phyloP scores from a whole-genome alignment of 37 sponge, comb jelly and placozoan genomes.

The Geodia barretti region DNA sequence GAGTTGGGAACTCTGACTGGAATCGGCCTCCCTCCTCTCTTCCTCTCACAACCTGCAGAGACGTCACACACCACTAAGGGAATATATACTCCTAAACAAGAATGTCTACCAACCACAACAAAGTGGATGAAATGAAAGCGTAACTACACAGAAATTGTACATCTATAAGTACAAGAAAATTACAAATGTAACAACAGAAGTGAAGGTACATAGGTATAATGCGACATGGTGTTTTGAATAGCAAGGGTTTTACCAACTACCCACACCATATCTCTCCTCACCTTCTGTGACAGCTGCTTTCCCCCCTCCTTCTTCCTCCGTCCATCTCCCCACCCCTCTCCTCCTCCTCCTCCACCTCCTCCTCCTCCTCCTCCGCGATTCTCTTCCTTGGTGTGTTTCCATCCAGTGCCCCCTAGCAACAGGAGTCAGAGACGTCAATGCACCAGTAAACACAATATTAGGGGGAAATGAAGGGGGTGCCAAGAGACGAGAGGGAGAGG shows the following conservation, averaged over 20 bases:
- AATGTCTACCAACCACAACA: too few species aligned
- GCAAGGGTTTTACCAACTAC: constrained; percentile 6
- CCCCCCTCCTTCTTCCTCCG: constrained; percentile 31
- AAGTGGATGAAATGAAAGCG: too few species aligned
- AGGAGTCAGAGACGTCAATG: neutral
- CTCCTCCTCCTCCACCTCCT: constrained; percentile 21
- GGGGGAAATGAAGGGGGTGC: too few species aligned
- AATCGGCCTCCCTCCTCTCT: constrained; percentile 7
- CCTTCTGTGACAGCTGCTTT: neutral
- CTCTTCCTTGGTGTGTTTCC: constrained; percentile 56
- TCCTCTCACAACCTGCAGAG: neutral
- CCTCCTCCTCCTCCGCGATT: constrained; percentile 23
- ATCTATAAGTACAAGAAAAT: too few species aligned
- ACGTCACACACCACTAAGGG: neutral
- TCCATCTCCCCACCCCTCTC: too few species aligned
- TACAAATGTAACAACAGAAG: too few species aligned
- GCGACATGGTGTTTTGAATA: too few species aligned
- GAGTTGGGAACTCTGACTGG: constrained; percentile 64
- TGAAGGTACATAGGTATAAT: too few species aligned
- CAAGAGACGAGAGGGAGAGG: too few species aligned
- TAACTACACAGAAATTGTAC: too few species aligned
- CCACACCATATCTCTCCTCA: neutral
- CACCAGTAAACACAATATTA: neutral
- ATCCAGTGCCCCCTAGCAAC: constrained; percentile 69
- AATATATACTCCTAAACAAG: too few species aligned